These are phyloP conservation scores for Polyommatus icarus DNA, from an alignment of 2,888 invertebrate genomes.

Conservation along the genomic window DNA sequence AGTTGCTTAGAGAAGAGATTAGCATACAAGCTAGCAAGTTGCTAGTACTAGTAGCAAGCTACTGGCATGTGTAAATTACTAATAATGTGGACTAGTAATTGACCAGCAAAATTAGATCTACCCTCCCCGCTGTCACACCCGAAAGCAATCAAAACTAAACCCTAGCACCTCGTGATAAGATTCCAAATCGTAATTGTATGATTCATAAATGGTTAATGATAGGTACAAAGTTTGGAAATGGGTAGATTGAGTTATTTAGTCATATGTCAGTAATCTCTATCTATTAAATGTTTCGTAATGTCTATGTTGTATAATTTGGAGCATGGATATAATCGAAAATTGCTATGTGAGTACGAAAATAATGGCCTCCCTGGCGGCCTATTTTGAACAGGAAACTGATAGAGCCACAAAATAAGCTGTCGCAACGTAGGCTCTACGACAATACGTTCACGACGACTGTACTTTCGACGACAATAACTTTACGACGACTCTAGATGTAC, in stretches of 20 bases:
- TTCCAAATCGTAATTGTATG: constrained; percentile 65
- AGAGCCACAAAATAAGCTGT: constrained; percentile 44
- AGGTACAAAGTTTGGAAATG: constrained; percentile 46
- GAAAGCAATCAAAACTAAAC: constrained; percentile 43
- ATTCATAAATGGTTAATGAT: constrained; percentile 54
- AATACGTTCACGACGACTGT: no score
- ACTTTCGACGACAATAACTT: not conserved
- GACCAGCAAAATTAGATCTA: constrained; percentile 11
- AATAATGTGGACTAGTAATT: not conserved
- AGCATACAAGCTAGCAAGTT: not conserved
- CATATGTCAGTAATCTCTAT: constrained; percentile 64
- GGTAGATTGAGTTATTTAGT: constrained; percentile 72
- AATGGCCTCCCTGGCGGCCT: not conserved
- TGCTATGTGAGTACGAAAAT: not conserved
- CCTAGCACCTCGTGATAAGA: constrained; percentile 62
- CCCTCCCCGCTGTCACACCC: not conserved
- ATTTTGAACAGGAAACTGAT: not conserved
- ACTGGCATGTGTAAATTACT: not conserved
- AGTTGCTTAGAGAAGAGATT: not conserved
- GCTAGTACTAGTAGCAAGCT: not conserved
- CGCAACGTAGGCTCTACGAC: no score
- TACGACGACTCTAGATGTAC: no score
- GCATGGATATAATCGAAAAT: constrained; percentile 15
- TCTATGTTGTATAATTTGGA: constrained; percentile 50
- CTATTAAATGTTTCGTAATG: constrained; percentile 64